Evolutionary conservation across 2,113 vertebrate species (phyloP), one percentile per base, ranked within the genome.

Genomic region (Callorhinus ursinus): DNA sequence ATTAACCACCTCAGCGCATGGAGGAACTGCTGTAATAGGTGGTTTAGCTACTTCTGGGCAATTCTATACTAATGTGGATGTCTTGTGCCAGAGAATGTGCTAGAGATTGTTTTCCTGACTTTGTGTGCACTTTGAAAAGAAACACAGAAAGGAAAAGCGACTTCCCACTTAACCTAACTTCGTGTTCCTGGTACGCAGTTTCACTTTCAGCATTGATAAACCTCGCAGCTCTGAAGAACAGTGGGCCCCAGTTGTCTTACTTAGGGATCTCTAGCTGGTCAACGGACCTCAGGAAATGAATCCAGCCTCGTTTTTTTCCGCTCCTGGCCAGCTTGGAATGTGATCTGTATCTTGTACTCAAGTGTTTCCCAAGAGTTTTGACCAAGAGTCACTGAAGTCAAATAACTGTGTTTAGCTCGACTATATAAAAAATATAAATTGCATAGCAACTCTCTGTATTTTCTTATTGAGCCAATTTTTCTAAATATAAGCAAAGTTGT

Each of bases 81-180:
- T 7, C 11, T 79, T 14, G 1, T 90, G 61, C 55, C n/a, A 31
- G 42, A 46, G 24, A 24, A 49, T 92, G 84, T 69, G 59, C 69
- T 65, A 0, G 28, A 65, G 33, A 51, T 86, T 33, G 67, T 83
- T 84, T 83, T 95, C 80, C 88, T 92, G 77, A 88, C 71, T 90
- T 53, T 91, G 42, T 86, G 72, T 88, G 61, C 19, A n/a, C 72
- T 95, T 84, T 49, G 59, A n/a, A 81, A 76, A 91, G 59, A 94
- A 90, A 76, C 57, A 63, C 28, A 26, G 14, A 96, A 81, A 90
- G 85, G 86, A 90, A 94, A 84, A 91, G 22, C 14, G 33, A 90
- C 92, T 97, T 94, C 79, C 80, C 7, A 1, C 36, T 80, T 92
- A 49, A 71, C 31, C n/a, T 90, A 59, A 88, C 94, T 63, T 49